These are phyloP conservation scores for Oryzias celebensis DNA, from an alignment of 2,113 vertebrate genomes.

Conservation along the genomic window DNA sequence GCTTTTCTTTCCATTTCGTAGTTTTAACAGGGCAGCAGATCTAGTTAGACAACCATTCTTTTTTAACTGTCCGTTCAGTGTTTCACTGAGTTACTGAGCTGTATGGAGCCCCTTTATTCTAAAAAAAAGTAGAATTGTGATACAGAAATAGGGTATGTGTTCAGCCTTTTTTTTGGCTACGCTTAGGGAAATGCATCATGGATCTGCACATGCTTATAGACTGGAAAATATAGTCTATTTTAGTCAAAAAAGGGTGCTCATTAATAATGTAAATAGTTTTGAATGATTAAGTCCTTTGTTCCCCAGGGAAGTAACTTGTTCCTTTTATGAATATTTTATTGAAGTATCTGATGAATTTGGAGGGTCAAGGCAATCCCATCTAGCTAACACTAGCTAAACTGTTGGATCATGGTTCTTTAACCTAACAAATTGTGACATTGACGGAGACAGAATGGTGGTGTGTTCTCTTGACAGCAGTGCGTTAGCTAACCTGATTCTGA, in stretches of 20 bases:
- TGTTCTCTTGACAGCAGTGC: constrained; percentile 27
- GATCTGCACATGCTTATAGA: not conserved
- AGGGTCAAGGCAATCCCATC: constrained; percentile 56
- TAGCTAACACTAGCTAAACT: constrained; percentile 44
- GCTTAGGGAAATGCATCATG: constrained; percentile 14
- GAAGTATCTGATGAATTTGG: constrained; percentile 63
- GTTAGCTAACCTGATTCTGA: constrained; percentile 19
- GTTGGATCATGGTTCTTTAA: constrained; percentile 48
- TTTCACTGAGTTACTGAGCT: too few species aligned
- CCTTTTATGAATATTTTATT: constrained; percentile 77
- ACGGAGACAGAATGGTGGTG: constrained; percentile 36
- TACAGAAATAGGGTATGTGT: too few species aligned
- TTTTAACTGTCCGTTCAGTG: too few species aligned
- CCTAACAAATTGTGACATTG: constrained; percentile 46
- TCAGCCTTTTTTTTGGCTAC: constrained; percentile 2
- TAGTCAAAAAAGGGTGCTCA: constrained; percentile 45
- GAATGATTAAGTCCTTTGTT: constrained; percentile 57
- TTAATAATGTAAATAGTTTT: constrained; percentile 73
- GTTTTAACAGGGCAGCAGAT: too few species aligned
- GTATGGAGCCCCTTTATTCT: too few species aligned
- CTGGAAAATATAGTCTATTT: constrained; percentile 33
- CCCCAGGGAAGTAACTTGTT: constrained; percentile 67
- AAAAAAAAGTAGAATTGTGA: too few species aligned
- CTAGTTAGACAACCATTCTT: too few species aligned
- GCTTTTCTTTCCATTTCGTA: too few species aligned